A percentile compares a stretch with the other conserved stretches of the same genome.
phyloP scores from a whole-genome alignment of 2,113 vertebrate species.

The Potamarius usumacintae region DNA sequence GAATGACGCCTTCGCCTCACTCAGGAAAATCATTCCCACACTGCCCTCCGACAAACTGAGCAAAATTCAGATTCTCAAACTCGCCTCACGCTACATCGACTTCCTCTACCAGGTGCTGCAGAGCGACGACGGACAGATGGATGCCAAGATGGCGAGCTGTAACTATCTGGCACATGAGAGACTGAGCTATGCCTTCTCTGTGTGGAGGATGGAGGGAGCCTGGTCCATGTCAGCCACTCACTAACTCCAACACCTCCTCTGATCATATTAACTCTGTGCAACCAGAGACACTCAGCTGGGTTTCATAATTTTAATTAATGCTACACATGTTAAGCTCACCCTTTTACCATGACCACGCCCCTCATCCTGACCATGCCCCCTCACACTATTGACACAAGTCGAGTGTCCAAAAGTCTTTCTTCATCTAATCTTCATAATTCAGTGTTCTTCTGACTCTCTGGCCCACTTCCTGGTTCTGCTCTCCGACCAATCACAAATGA shows the following conservation, averaged over 20 bases:
- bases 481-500: neutral
- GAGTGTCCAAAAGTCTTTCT: neutral
- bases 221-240: constrained; percentile 88
- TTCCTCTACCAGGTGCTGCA: constrained; percentile 90
- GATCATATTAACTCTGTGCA: neutral
- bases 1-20: constrained; percentile 85
- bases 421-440: neutral
- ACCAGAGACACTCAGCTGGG: neutral
- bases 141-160: constrained; percentile 80
- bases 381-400: neutral
- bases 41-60: constrained; percentile 90
- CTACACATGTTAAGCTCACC: neutral
- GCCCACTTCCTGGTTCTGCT: constrained; percentile 19
- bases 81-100: constrained; percentile 89
- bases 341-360: neutral
- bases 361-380: neutral
- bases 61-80: constrained; percentile 89
- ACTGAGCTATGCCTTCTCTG: constrained; percentile 89
- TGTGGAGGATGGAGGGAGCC: constrained; percentile 93
- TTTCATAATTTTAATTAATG: neutral
- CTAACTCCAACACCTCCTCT: constrained; percentile 59
- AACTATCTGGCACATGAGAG: constrained; percentile 87
- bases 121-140: constrained; percentile 84
- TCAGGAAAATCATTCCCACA: constrained; percentile 87
- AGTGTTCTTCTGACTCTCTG: constrained; percentile 19